Evolutionary conservation across 2,113 vertebrate genomes (phyloP).

Genomic region (Theristicus caerulescens): DNA sequence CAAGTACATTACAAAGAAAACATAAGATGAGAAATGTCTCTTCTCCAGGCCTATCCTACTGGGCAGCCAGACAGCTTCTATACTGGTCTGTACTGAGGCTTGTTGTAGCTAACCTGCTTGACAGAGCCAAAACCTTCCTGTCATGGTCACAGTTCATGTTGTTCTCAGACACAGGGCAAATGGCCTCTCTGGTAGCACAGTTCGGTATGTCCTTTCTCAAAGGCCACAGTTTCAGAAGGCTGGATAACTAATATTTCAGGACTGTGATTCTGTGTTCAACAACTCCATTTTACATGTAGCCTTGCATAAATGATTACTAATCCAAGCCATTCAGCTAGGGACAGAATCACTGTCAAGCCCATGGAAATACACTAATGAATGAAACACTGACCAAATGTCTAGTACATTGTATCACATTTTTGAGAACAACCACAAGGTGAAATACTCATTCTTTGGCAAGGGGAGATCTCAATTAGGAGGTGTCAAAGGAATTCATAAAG

Average conservation of each 20-base stretch:
- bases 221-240: neutral
- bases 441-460: constrained; percentile 45
- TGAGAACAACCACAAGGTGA: constrained; percentile 14
- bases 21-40: neutral
- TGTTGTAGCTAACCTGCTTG: neutral
- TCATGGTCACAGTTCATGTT: neutral
- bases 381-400: constrained; percentile 14
- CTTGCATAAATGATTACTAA: neutral
- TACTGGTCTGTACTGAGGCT: neutral
- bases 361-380: neutral
- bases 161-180: neutral
- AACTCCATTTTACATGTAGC: neutral
- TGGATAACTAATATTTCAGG: neutral
- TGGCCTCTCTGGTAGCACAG: neutral
- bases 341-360: neutral
- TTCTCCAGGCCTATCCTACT: neutral
- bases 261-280: neutral
- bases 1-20: neutral
- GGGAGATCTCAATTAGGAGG: neutral
- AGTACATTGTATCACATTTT: neutral
- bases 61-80: neutral
- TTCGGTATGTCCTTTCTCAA: neutral
- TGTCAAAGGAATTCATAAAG: constrained; percentile 32
- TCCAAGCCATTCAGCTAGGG: neutral
- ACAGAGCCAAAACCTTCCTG: neutral